These are phyloP conservation scores for Lithophane leautieri DNA, from an alignment of 2,888 invertebrate genomes.

Conservation along the genomic window DNA sequence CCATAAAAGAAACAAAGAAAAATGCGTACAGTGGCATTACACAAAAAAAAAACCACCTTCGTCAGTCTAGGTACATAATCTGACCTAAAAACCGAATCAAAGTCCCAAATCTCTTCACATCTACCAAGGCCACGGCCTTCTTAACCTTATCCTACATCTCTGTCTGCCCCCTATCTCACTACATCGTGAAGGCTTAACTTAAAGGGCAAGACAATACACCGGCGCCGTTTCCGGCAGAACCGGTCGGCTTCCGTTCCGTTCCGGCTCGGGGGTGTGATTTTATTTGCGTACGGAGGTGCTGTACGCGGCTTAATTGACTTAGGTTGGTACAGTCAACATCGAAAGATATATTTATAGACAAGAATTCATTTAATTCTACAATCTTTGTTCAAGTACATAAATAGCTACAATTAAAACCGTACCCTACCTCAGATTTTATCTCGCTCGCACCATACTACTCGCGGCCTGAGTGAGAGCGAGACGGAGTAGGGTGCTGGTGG, in stretches of 20 bases:
- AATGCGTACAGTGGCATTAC: too few relatives aligned
- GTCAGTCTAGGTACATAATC: background rate
- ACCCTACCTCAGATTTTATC: too few relatives aligned
- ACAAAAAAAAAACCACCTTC: too few relatives aligned
- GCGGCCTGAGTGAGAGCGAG: too few relatives aligned
- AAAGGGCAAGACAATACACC: constrained; percentile 43
- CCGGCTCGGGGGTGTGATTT: constrained; percentile 39
- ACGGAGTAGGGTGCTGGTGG: too few relatives aligned
- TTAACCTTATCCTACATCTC: constrained; percentile 27
- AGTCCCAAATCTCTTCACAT: background rate
- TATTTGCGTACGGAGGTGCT: constrained; percentile 57
- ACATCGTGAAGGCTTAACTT: constrained; percentile 27
- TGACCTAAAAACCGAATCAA: constrained; percentile 8
- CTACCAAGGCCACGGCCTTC: background rate
- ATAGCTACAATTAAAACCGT: too few relatives aligned
- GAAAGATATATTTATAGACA: background rate
- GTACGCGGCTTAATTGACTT: constrained; percentile 19
- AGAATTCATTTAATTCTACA: background rate
- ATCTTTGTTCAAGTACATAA: background rate
- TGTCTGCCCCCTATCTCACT: constrained; percentile 41
- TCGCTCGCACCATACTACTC: too few relatives aligned
- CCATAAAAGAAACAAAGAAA: too few relatives aligned
- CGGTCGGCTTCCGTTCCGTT: constrained; percentile 54
- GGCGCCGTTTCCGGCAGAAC: constrained; percentile 55
- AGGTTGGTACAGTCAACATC: background rate